These are phyloP conservation scores for Papilio xuthus DNA, from an alignment of 1,140 invertebrate species.

Conservation along the genomic window DNA sequence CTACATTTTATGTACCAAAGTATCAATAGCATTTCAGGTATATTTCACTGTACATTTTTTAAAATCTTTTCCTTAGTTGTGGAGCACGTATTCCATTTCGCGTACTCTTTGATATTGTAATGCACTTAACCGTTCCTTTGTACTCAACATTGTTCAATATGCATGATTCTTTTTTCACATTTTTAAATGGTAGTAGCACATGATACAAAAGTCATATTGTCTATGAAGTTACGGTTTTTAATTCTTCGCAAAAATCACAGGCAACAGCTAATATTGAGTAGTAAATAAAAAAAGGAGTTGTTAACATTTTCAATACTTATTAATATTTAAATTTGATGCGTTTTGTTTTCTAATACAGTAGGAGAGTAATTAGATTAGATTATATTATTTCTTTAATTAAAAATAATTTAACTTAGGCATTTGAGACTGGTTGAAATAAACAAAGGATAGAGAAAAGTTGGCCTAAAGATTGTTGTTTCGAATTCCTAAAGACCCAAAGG, in stretches of 20 bases:
- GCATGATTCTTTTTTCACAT: neutral
- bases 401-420: neutral
- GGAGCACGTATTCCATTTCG: conserved; percentile 5
- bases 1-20: neutral
- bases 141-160: neutral
- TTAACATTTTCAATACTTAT: no score
- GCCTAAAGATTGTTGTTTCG: neutral
- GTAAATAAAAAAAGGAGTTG: no score
- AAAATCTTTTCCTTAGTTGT: neutral
- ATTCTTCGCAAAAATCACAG: no score
- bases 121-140: conserved; percentile 12
- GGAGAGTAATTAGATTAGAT: neutral
- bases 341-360: no score
- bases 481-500: conserved; percentile 9
- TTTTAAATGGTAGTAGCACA: no score
- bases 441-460: conserved; percentile 7
- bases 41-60: neutral
- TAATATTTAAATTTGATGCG: no score
- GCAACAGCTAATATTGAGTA: no score
- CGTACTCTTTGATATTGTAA: neutral
- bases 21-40: neutral
- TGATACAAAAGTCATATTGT: no score
- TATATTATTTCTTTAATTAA: neutral
- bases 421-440: neutral
- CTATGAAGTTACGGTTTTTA: no score